Conservation (phyloP, 1,140 invertebrate species). For the Lepidurus couesii region DNA sequence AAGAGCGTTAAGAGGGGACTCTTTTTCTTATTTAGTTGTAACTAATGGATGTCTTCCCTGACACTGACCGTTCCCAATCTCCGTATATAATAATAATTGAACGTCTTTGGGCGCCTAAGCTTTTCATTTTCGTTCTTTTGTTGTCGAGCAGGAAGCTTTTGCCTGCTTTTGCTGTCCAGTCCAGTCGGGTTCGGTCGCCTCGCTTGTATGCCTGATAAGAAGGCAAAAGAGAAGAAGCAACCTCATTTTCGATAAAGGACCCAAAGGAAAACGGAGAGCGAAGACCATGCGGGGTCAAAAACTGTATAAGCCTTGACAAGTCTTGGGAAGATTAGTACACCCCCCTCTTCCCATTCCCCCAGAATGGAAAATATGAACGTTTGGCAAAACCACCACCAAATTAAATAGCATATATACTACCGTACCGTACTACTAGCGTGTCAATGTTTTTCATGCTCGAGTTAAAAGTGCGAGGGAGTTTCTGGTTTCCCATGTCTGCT, state of each 20-base stretch:
- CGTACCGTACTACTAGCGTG: too few species aligned
- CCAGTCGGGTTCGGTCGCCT: not conserved
- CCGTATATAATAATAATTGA: not conserved
- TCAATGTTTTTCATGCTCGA: not conserved
- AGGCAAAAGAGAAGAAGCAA: constrained; percentile 9
- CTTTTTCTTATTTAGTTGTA: not conserved
- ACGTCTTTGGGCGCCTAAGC: not conserved
- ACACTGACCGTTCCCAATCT: not conserved
- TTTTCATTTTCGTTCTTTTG: not conserved
- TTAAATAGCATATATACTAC: not conserved
- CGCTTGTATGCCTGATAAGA: not conserved
- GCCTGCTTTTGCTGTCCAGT: not conserved
- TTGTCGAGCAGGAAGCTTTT: constrained; percentile 3
- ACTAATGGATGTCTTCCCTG: not conserved
- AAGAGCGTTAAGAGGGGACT: not conserved
- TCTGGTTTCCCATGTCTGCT: not conserved
- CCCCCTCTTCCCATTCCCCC: not conserved
- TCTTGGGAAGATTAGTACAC: not conserved
- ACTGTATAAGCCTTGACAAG: constrained; percentile 15
- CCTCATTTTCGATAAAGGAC: constrained; percentile 7
- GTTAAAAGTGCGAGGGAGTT: constrained; percentile 12
- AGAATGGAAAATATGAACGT: not conserved
- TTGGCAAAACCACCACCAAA: not conserved
- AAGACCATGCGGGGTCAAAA: not conserved
- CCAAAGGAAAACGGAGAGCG: not conserved